phyloP scores from a whole-genome alignment of 92 coral and sea anemone genomes.

The Bergia puertoricense region DNA sequence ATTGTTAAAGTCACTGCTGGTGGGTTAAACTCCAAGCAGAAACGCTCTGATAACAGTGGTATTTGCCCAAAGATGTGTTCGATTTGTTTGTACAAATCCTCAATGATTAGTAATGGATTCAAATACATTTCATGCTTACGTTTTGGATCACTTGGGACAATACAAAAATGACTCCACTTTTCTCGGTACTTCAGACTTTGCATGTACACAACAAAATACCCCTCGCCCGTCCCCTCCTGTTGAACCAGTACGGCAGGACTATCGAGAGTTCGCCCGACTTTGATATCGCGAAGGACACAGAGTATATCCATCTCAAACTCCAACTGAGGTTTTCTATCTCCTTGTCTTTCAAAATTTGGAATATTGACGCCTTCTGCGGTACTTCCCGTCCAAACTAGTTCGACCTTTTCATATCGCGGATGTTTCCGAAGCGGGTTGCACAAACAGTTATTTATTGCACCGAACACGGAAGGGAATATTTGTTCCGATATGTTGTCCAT shows the following conservation, averaged over 20 bases:
- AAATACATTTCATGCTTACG: conserved; percentile 49
- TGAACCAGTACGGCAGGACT: conserved; percentile 50
- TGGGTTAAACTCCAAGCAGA: conserved; percentile 47
- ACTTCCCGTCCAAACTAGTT: conserved; percentile 55
- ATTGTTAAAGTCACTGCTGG: conserved; percentile 38
- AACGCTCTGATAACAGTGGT: conserved; percentile 35
- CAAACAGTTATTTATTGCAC: conserved; percentile 49
- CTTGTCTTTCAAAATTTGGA: conserved; percentile 49
- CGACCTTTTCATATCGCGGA: conserved; percentile 45
- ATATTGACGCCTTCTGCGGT: conserved; percentile 56
- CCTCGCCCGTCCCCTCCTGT: conserved; percentile 48
- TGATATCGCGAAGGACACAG: conserved; percentile 51
- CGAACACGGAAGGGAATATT: conserved; percentile 45
- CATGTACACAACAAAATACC: conserved; percentile 49
- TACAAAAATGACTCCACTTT: conserved; percentile 42
- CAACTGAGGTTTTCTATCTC: conserved; percentile 40
- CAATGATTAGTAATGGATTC: conserved; percentile 49
- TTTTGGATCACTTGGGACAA: conserved; percentile 45
- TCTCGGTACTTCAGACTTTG: conserved; percentile 39
- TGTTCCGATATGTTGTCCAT: conserved; percentile 50
- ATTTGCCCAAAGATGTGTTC: conserved; percentile 58
- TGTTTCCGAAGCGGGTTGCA: conserved; percentile 50
- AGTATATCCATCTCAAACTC: conserved; percentile 55
- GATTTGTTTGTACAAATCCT: conserved; percentile 49
- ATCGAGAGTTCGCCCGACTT: conserved; percentile 35